Conservation (phyloP, 1,140 invertebrate genomes). For the Leptopilina boulardi region DNA sequence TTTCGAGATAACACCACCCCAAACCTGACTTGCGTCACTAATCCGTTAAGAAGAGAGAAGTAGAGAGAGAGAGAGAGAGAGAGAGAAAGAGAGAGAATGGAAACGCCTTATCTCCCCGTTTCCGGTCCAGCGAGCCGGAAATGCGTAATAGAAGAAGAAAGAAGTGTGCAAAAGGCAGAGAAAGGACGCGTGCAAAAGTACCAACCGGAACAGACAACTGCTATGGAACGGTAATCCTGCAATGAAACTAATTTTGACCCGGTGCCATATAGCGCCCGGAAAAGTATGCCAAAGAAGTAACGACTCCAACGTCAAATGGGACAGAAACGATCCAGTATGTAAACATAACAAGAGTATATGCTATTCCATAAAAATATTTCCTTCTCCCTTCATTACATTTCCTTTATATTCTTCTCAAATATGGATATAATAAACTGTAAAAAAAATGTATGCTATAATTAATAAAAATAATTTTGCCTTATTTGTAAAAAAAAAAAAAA, state of each 20-base stretch:
- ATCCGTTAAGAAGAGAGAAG: slow-evolving; percentile 40
- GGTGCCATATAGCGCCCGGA: slow-evolving; percentile 1
- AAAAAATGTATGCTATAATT: no score
- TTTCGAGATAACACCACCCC: slow-evolving; percentile 66
- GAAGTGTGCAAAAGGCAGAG: slow-evolving; percentile 43
- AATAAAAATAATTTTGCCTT: no score
- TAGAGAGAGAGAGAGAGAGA: slow-evolving; percentile 26
- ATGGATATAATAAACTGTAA: no score
- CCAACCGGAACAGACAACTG: slow-evolving; percentile 21
- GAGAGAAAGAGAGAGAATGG: slow-evolving; percentile 48
- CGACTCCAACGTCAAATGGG: not conserved
- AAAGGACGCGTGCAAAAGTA: slow-evolving; percentile 14
- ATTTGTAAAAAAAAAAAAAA: no score
- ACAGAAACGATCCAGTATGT: slow-evolving; percentile 9
- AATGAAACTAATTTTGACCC: slow-evolving; percentile 23
- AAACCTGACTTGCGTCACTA: slow-evolving; percentile 51
- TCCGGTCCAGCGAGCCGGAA: slow-evolving; percentile 75
- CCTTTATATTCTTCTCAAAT: no score
- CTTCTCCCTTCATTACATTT: not conserved
- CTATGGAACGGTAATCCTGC: not conserved
- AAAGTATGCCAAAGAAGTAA: slow-evolving; percentile 26
- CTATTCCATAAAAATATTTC: not conserved
- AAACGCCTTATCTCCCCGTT: slow-evolving; percentile 74
- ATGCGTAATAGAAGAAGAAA: slow-evolving; percentile 74
- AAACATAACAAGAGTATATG: slow-evolving; percentile 9